Evolutionary conservation across 2,113 vertebrate genomes (phyloP).

Genomic region (Laticauda laticaudata): DNA sequence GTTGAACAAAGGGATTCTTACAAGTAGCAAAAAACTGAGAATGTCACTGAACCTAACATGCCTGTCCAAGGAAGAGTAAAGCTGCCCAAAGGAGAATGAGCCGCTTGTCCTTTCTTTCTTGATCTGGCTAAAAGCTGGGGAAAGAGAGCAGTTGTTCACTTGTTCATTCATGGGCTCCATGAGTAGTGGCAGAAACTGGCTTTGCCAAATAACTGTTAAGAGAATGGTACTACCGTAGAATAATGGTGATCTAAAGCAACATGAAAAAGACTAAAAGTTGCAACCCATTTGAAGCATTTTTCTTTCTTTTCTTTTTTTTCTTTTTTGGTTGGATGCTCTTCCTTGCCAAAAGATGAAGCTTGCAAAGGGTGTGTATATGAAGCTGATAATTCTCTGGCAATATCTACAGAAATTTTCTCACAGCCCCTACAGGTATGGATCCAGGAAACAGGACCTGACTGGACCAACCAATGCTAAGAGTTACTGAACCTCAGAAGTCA

Average conservation of each 20-base stretch:
- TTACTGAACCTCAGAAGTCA: neutral
- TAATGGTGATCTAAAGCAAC: neutral
- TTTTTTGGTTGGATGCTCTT: neutral
- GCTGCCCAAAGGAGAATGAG: neutral
- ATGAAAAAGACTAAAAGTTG: neutral
- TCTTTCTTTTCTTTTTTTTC: neutral
- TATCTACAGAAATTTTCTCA: neutral
- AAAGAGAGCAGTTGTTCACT: neutral
- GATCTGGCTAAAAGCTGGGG: conserved; percentile 1
- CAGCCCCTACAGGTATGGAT: neutral
- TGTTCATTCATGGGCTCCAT: neutral
- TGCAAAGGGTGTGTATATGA: neutral
- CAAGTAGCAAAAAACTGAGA: neutral
- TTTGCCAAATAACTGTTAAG: neutral
- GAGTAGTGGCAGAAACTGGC: neutral
- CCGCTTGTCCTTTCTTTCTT: neutral
- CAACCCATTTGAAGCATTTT: neutral
- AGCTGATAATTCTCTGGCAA: conserved; percentile 1
- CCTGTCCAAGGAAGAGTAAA: neutral
- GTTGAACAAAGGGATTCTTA: neutral
- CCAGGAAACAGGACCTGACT: neutral
- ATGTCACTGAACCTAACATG: neutral
- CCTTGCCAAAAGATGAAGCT: neutral
- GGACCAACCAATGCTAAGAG: neutral
- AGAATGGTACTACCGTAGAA: neutral